Evolutionary conservation across 2,797 vertebrate genomes (phyloP).

Genomic region (Amblyraja radiata): DNA sequence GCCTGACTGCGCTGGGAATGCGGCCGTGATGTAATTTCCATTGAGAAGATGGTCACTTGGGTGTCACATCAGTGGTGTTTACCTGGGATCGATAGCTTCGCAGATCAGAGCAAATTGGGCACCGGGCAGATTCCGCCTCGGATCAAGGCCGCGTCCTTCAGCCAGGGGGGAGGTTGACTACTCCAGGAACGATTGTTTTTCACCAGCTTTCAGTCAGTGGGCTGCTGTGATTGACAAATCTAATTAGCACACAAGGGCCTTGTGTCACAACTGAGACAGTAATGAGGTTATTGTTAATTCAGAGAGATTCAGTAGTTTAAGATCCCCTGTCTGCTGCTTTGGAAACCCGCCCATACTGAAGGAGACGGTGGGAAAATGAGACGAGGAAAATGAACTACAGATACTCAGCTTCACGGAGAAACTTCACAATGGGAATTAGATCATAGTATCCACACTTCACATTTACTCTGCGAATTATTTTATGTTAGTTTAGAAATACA

Average conservation of each 20-base stretch:
- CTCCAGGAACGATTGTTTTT: background rate
- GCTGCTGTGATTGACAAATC: conserved; percentile 46
- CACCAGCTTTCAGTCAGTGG: background rate
- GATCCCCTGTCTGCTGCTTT: conserved; percentile 24
- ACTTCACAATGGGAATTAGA: background rate
- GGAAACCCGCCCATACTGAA: conserved; percentile 35
- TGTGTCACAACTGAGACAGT: conserved; percentile 35
- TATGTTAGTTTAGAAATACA: too few species aligned
- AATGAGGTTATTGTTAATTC: conserved; percentile 42
- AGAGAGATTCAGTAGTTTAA: conserved; percentile 18
- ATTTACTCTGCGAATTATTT: background rate
- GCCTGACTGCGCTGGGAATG: too few species aligned
- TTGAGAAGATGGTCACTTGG: too few species aligned
- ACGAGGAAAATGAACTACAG: conserved; percentile 37
- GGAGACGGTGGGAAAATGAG: conserved; percentile 37
- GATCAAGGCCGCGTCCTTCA: background rate
- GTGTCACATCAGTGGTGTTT: background rate
- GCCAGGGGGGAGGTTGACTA: background rate
- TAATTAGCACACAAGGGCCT: conserved; percentile 45
- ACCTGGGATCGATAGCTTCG: background rate
- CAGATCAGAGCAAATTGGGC: background rate
- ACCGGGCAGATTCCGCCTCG: background rate
- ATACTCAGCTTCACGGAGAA: background rate
- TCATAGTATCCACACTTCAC: background rate
- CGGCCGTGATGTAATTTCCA: background rate